Evolutionary conservation across 2,888 invertebrate genomes (phyloP), one percentile per base, ranked within the genome.

Genomic region (Tachina lurida): DNA sequence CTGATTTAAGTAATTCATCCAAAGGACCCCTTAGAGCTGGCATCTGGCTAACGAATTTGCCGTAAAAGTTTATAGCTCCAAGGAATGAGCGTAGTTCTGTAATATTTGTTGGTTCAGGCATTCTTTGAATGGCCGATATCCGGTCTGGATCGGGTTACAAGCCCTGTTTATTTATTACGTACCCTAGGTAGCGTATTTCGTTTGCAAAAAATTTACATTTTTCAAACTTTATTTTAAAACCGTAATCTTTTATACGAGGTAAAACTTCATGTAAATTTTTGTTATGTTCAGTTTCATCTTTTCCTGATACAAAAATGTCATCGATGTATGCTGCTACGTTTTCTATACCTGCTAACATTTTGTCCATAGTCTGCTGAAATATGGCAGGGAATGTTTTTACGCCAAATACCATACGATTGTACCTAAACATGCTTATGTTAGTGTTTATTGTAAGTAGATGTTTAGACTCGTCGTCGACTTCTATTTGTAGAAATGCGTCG

Each of bases 61-160:
- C 76, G 39, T 88, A 88, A 65, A 86, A 87, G 62, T 84, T 87
- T 0, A 87, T 81, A 12, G 77, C 84, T 17, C 86, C 87, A 0
- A 88, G 65, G 82, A 87, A 88, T 60, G 87, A 87, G 22, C 88
- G 75, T 3, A 89, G 84, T 60, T 84, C 80, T 39, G 83, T 17
- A 12, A 88, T 47, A 47, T 88, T 86, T 4, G 58, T 67, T 81
- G 87, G 88, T 45, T 81, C 75, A 54, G 87, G 87, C 81, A 88
- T 87, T 10, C 76, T 68, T 9, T 68, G 43, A 39, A 87, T 86
- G 45, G 84, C 87, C 12, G 19, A 10, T 10, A 85, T 67, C 7
- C 78, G 77, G 22, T 84, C 75, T 49, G 84, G 71, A 68, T 87
- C 76, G 12, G 87, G 87, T 47, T 79, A 65, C 22, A 22, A 22